Evolutionary conservation across 1,140 invertebrate species (phyloP).

Genomic region (Drosophila aff.): DNA sequence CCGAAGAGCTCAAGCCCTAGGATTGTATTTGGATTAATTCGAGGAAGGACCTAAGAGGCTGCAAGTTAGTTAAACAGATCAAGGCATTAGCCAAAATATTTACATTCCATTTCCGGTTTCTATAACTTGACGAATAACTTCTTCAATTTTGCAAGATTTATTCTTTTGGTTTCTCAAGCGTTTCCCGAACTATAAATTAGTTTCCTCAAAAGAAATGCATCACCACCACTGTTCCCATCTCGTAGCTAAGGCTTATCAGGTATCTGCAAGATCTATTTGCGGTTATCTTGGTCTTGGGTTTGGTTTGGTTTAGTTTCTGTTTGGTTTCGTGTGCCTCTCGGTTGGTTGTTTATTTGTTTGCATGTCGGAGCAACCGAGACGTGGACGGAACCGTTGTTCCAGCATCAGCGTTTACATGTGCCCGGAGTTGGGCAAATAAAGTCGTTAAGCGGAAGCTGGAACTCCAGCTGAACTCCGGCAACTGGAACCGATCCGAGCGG

Average conservation of each 20-base stretch:
- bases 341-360: slow-evolving; percentile 56
- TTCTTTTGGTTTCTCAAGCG: too few relatives aligned
- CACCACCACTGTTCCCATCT: slow-evolving; percentile 25
- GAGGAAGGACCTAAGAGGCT: not conserved
- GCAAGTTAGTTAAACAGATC: slow-evolving; percentile 27
- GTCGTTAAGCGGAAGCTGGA: slow-evolving; percentile 64
- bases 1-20: slow-evolving; percentile 1
- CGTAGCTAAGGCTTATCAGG: slow-evolving; percentile 48
- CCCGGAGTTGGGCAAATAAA: slow-evolving; percentile 76
- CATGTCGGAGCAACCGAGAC: slow-evolving; percentile 28
- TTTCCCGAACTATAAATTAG: not conserved
- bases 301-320: slow-evolving; percentile 42
- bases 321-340: slow-evolving; percentile 49
- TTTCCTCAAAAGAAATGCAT: not conserved
- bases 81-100: slow-evolving; percentile 16
- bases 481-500: slow-evolving; percentile 18
- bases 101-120: not conserved
- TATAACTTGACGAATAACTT: not conserved
- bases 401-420: slow-evolving; percentile 66
- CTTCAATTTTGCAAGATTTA: not conserved
- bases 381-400: slow-evolving; percentile 18
- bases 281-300: slow-evolving; percentile 60
- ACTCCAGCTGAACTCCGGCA: slow-evolving; percentile 6
- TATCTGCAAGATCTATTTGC: slow-evolving; percentile 75
- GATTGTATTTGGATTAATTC: slow-evolving; percentile 27